Percentiles rank a stretch among this genome's conserved stretches.
These are phyloP conservation scores for Actias luna DNA, from an alignment of 2,888 invertebrate species.

Conservation along the genomic window DNA sequence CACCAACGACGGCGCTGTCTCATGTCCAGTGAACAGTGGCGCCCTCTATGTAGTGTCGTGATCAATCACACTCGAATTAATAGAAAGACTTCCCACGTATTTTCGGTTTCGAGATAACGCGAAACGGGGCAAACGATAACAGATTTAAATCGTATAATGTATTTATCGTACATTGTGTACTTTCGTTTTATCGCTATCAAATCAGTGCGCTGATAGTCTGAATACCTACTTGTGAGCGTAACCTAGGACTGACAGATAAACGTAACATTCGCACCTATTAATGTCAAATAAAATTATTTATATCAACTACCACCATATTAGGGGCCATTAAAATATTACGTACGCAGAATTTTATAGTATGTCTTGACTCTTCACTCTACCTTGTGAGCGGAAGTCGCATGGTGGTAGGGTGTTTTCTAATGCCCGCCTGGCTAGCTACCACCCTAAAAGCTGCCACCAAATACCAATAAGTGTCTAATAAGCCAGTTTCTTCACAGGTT, in stretches of 20 bases:
- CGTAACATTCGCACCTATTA: constrained; percentile 1
- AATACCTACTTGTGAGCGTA: constrained; percentile 12
- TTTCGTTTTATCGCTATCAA: constrained; percentile 59
- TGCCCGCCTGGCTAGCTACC: too few species aligned
- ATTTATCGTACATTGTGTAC: constrained; percentile 63
- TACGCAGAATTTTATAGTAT: too few species aligned
- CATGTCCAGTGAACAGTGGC: neutral
- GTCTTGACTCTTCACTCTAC: too few species aligned
- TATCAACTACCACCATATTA: too few species aligned
- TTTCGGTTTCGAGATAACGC: constrained; percentile 59
- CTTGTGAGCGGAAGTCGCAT: too few species aligned
- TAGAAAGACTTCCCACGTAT: constrained; percentile 49
- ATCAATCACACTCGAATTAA: constrained; percentile 36
- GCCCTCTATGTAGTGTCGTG: constrained; percentile 13
- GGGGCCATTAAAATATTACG: too few species aligned
- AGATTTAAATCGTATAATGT: constrained; percentile 41
- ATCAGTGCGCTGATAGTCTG: constrained; percentile 47
- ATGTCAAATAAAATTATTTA: constrained; percentile 1
- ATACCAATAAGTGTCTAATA: too few species aligned
- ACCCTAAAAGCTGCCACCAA: too few species aligned
- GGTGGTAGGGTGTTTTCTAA: too few species aligned
- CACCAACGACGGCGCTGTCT: neutral
- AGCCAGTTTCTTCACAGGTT: too few species aligned
- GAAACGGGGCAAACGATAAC: constrained; percentile 58
- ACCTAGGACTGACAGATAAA: constrained; percentile 11